Conservation (phyloP, 2,797 vertebrate species). For the Urosaurus nigricauda region DNA sequence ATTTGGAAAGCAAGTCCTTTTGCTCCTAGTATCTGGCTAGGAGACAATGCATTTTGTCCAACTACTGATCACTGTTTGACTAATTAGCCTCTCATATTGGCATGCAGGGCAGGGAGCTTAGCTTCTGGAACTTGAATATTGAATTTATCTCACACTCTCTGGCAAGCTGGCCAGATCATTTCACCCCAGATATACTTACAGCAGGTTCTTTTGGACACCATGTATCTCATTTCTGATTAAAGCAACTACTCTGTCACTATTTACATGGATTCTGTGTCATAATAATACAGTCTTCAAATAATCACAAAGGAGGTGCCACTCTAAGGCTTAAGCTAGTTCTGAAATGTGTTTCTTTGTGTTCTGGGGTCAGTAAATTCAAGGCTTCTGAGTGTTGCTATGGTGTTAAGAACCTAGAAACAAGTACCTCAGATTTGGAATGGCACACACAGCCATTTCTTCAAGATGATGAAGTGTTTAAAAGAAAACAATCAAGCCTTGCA, state of each 20-base stretch:
- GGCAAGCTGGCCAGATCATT: background rate
- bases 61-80: background rate
- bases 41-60: background rate
- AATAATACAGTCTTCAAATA: background rate
- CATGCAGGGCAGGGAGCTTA: background rate
- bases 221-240: background rate
- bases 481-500: background rate
- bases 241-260: background rate
- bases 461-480: background rate
- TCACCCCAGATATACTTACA: background rate
- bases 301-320: background rate
- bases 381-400: constrained; percentile 25
- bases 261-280: background rate
- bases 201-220: background rate
- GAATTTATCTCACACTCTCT: background rate
- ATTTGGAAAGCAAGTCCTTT: background rate
- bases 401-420: background rate
- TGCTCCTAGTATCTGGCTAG: background rate
- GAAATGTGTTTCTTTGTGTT: constrained; percentile 19
- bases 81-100: background rate
- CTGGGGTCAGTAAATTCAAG: constrained; percentile 27
- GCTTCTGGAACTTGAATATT: background rate
- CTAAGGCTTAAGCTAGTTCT: background rate
- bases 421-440: background rate
- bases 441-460: background rate